These are phyloP conservation scores for Falco berigora DNA, from an alignment of 2,797 vertebrate genomes.

Conservation along the genomic window DNA sequence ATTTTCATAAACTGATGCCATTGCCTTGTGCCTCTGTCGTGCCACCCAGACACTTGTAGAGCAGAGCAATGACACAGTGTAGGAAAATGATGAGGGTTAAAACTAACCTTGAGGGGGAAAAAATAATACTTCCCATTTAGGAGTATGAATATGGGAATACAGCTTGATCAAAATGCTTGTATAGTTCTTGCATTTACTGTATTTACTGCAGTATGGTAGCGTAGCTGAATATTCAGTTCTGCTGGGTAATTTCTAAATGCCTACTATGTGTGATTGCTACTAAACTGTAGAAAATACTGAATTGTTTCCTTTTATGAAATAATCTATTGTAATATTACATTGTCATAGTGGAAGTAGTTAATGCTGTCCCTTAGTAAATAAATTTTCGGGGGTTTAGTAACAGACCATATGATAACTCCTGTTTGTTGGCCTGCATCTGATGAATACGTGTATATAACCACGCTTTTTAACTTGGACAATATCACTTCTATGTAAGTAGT, in stretches of 20 bases:
- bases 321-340: background rate
- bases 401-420: background rate
- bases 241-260: background rate
- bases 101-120: background rate
- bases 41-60: background rate
- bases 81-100: background rate
- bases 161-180: background rate
- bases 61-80: background rate
- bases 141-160: background rate
- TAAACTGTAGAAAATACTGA: background rate
- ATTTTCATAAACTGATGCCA: background rate
- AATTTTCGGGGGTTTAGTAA: background rate
- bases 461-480: background rate
- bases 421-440: background rate
- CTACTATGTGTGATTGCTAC: fast-evolving
- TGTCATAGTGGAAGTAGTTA: background rate
- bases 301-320: background rate
- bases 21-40: background rate
- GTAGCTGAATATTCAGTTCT: background rate
- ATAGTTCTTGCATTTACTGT: background rate
- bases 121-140: background rate
- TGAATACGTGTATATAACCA: background rate
- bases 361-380: background rate
- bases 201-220: background rate
- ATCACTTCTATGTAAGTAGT: background rate